Evolutionary conservation across 1,140 invertebrate genomes (phyloP), one percentile per base, ranked within the genome.

Genomic region (Diachasma alloeum): DNA sequence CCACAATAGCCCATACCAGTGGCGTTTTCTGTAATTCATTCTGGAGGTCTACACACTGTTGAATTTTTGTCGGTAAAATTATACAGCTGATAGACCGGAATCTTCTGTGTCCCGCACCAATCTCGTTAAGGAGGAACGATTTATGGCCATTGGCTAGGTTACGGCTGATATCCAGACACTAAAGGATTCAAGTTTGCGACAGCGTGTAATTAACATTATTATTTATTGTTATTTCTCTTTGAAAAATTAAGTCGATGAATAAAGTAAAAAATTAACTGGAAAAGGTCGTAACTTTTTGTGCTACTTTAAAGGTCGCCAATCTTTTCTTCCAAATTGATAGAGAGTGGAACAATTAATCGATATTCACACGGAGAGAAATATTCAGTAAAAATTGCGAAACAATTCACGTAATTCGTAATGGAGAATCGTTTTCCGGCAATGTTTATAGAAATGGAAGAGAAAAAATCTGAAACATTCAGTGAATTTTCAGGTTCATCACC

Each of bases 161-260:
- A 59, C 22, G 53, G n/a, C 19, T 59, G n/a, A 59, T 59, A 22
- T 59, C 53, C 53, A 59, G 44, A 59, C 53, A 59, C 53, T 4
- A 59, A 22, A 59, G 19, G 53, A 2, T 17, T 59, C n/a, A 59
- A 19, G 19, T 17, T 22, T 19, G 53, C 53, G 53, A 59, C 53
- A 59, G 53, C 53, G n/a, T 59, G 53, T 22, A 59, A 59, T 59
- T 22, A 59, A 59, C n/a, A 59, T 59, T 59, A 59, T 59, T 59
- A 59, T 59, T 59, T 59, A 59, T 59, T 59, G n/a, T 22, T 22
- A 19, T 59, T 59, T 10, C 19, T 22, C 1, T 22, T 1, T 59
- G 53, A 59, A n/a, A 6, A 59, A 59, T 59, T 59, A 59, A 59
- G n/a, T 2, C n/a, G 53, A 59, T 2, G n/a, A 10, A 3, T 10